phyloP scores from a whole-genome alignment of 2,888 invertebrate genomes.

The Microplitis manilae region DNA sequence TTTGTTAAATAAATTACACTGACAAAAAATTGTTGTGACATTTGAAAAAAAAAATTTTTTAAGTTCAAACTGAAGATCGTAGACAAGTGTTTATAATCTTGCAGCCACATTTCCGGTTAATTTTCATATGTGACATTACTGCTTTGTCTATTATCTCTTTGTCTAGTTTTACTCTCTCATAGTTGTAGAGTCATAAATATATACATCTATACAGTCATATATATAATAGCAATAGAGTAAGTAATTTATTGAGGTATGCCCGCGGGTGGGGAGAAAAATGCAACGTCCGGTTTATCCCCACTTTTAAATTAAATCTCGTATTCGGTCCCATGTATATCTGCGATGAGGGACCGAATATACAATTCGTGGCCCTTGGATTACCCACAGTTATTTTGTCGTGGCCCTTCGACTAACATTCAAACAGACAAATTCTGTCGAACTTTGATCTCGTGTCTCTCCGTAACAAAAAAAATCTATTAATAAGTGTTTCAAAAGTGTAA shows the following conservation, averaged over 20 bases:
- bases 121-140: background rate
- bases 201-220: too few species aligned
- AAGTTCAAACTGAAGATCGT: background rate
- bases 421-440: background rate
- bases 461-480: background rate
- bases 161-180: slow-evolving; percentile 20
- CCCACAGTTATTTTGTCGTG: slow-evolving; percentile 21
- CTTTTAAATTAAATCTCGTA: slow-evolving; percentile 48
- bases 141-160: background rate
- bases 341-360: slow-evolving; percentile 33
- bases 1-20: background rate
- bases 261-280: slow-evolving; percentile 60
- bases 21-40: background rate
- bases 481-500: background rate
- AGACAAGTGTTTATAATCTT: slow-evolving; percentile 1
- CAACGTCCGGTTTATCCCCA: slow-evolving; percentile 68
- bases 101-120: background rate
- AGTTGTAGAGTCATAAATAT: slow-evolving; percentile 1
- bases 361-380: slow-evolving; percentile 47
- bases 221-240: background rate
- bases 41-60: too few species aligned
- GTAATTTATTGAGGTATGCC: slow-evolving; percentile 11
- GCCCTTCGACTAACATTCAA: background rate
- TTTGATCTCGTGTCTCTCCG: background rate
- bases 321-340: slow-evolving; percentile 46